phyloP scores from a whole-genome alignment of 2,888 invertebrate species.

The Platycheirus rosarum region DNA sequence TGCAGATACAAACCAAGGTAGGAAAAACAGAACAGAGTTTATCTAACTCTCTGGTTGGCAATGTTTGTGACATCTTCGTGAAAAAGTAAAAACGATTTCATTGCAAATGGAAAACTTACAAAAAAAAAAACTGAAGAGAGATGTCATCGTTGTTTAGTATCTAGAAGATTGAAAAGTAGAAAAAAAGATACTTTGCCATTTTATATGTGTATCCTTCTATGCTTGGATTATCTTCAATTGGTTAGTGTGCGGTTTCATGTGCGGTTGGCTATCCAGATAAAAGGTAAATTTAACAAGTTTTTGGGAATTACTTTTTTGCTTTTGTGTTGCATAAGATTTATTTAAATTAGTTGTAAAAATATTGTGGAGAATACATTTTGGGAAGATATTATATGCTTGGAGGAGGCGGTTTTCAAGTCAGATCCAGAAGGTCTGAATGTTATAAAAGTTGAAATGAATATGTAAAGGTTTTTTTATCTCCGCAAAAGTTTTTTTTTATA shows the following conservation, averaged over 20 bases:
- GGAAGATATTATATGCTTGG: no score
- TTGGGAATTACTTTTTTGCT: background rate
- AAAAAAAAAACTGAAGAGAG: conserved; percentile 15
- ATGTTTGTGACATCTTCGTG: conserved; percentile 56
- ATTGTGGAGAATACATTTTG: no score
- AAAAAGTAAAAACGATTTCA: conserved; percentile 57
- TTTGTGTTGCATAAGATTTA: no score
- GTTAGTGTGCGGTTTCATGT: conserved; percentile 51
- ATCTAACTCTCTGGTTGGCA: conserved; percentile 41
- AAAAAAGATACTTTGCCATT: conserved; percentile 53
- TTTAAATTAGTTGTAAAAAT: no score
- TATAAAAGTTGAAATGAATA: no score
- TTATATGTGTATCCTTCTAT: conserved; percentile 36
- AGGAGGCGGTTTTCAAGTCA: no score
- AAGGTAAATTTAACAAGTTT: conserved; percentile 46
- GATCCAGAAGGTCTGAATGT: no score
- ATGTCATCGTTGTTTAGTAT: conserved; percentile 51
- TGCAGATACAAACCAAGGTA: conserved; percentile 37
- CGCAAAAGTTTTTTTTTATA: no score
- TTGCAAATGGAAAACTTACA: conserved; percentile 16
- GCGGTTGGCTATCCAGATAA: conserved; percentile 34
- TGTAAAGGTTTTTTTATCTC: no score
- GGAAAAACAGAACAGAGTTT: conserved; percentile 37
- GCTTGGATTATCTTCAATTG: conserved; percentile 62
- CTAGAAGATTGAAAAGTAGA: conserved; percentile 67